Evolutionary conservation across 2,888 invertebrate genomes (phyloP).

Genomic region (Campoplex nolae): DNA sequence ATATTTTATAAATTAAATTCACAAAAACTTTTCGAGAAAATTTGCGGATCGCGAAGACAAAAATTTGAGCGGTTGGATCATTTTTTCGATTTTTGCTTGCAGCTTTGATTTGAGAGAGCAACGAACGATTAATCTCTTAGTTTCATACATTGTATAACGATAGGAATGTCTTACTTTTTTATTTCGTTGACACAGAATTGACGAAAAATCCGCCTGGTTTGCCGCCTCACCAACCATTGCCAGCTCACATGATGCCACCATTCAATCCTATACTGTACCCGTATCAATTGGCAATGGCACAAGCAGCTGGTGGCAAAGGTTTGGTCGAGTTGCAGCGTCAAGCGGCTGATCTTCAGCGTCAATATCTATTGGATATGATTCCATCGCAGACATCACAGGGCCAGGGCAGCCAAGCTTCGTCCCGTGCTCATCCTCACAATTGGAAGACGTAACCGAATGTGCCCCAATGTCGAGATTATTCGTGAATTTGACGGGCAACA

Average conservation of each 20-base stretch:
- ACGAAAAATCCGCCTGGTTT: conserved; percentile 82
- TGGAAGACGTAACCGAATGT: conserved; percentile 88
- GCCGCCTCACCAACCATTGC: conserved; percentile 88
- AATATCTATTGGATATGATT: conserved; percentile 98
- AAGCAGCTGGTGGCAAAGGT: conserved; percentile 87
- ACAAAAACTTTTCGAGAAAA: too few relatives aligned
- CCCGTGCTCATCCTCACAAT: conserved; percentile 85
- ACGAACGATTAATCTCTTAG: background rate
- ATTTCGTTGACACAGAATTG: conserved; percentile 76
- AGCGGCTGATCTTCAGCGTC: conserved; percentile 95
- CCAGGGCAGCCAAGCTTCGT: conserved; percentile 84
- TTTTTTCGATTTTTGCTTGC: too few relatives aligned
- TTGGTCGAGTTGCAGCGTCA: conserved; percentile 92
- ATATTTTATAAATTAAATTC: too few relatives aligned
- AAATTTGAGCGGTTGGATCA: too few relatives aligned
- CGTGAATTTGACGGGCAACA: conserved; percentile 48
- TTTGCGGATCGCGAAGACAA: too few relatives aligned
- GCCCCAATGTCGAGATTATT: conserved; percentile 66
- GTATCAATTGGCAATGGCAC: conserved; percentile 95
- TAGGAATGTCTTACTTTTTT: conserved; percentile 6
- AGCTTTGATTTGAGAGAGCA: too few relatives aligned
- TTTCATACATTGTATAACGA: background rate
- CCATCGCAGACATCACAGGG: conserved; percentile 87
- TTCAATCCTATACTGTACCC: conserved; percentile 95
- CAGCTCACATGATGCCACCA: conserved; percentile 94